Percentiles rank a stretch among this genome's conserved stretches.
Evolutionary conservation across 2,797 vertebrate species (phyloP).

Genomic region (Spea hammondii): DNA sequence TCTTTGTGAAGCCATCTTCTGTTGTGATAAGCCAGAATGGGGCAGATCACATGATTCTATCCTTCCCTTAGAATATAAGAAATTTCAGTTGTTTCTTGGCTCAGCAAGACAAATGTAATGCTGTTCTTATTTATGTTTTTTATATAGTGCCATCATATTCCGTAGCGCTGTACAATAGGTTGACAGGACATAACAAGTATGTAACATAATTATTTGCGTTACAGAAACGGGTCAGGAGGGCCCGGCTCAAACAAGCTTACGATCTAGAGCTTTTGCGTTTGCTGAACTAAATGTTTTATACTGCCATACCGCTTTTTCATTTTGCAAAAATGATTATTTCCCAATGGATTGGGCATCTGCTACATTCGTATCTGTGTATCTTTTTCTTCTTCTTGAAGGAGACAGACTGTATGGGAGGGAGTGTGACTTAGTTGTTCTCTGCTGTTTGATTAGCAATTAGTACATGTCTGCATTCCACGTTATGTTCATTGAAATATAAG

Average conservation of each 20-base stretch:
- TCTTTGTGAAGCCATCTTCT: constrained; percentile 32
- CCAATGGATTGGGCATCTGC: constrained; percentile 35
- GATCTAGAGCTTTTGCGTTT: constrained; percentile 15
- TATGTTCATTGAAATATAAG: neutral
- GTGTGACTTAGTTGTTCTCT: constrained; percentile 2
- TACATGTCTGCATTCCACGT: neutral
- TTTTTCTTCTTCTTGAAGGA: constrained; percentile 5
- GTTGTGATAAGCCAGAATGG: constrained; percentile 1
- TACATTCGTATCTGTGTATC: constrained; percentile 10
- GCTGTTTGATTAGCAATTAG: constrained; percentile 2
- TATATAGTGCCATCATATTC: too few species aligned
- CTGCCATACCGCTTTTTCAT: constrained; percentile 45
- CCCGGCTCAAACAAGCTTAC: too few species aligned
- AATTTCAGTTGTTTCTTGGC: constrained; percentile 26
- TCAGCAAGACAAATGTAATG: constrained; percentile 6
- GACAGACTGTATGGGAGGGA: constrained; percentile 11
- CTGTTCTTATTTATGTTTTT: too few species aligned
- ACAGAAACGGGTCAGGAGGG: too few species aligned
- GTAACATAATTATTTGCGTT: too few species aligned
- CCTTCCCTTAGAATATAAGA: constrained; percentile 32
- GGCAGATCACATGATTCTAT: constrained; percentile 32
- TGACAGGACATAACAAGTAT: too few species aligned
- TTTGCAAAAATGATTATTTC: constrained; percentile 38
- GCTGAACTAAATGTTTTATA: constrained; percentile 27
- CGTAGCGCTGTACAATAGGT: too few species aligned